Evolutionary conservation across 2,113 vertebrate genomes (phyloP).

Genomic region (Mesembrinibis cayennensis): DNA sequence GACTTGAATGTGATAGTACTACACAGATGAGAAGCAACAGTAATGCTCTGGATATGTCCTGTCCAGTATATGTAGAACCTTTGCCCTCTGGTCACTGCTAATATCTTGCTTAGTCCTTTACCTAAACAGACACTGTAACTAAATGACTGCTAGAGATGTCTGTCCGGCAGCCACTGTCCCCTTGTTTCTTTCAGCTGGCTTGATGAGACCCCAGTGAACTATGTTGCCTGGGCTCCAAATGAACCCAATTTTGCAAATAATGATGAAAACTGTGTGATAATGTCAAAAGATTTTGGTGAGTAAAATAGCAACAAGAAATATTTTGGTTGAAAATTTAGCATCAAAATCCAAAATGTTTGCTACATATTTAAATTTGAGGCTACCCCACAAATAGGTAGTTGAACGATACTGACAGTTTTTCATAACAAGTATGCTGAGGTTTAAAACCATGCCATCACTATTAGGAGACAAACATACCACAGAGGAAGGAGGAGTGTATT

Average conservation of each 20-base stretch:
- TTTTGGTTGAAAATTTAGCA: neutral
- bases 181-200: constrained; percentile 76
- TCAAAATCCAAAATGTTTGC: neutral
- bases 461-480: neutral
- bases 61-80: neutral
- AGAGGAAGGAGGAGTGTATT: neutral
- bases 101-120: neutral
- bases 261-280: constrained; percentile 81
- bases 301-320: neutral
- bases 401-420: neutral
- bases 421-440: fast-evolving
- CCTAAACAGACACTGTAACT: neutral
- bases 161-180: neutral
- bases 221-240: constrained; percentile 79
- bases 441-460: neutral
- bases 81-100: neutral
- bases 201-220: constrained; percentile 78
- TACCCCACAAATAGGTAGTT: neutral
- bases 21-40: neutral
- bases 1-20: neutral
- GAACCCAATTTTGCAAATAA: constrained; percentile 85
- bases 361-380: neutral
- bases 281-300: constrained; percentile 80
- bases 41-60: neutral
- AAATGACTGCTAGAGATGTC: neutral